Conservation (phyloP, 2,888 invertebrate species). For the Dendrolimus pini region DNA sequence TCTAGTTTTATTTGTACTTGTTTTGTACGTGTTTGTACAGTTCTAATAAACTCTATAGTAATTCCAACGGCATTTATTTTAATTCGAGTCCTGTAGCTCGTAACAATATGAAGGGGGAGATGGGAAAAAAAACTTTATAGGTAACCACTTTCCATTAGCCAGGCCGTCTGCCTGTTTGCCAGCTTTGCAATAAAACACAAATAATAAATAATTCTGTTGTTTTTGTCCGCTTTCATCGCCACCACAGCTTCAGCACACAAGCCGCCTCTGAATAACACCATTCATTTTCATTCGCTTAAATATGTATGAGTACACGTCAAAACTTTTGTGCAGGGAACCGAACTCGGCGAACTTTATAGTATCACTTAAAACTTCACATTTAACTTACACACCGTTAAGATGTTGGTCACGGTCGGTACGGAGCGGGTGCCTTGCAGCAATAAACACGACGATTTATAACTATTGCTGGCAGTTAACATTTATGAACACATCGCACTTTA, state of each 20-base stretch:
- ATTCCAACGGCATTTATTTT: too few species aligned
- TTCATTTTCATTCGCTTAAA: conserved; percentile 39
- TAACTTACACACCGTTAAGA: conserved; percentile 21
- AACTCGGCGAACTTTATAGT: conserved; percentile 39
- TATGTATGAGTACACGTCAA: conserved; percentile 50
- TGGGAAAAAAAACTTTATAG: too few species aligned
- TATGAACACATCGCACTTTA: not conserved
- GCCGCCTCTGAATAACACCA: conserved; percentile 26
- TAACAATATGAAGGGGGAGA: too few species aligned
- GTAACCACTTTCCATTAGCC: too few species aligned
- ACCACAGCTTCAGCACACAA: conserved; percentile 11
- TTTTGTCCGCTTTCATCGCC: too few species aligned
- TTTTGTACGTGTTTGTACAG: too few species aligned
- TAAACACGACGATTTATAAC: not conserved
- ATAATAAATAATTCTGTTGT: too few species aligned
- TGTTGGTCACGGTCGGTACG: conserved; percentile 3
- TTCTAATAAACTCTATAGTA: too few species aligned
- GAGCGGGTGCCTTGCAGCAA: not conserved
- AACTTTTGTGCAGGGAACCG: conserved; percentile 32
- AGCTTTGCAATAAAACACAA: too few species aligned
- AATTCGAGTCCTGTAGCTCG: too few species aligned
- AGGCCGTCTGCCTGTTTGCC: too few species aligned
- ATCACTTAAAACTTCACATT: conserved; percentile 31
- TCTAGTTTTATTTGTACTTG: too few species aligned
- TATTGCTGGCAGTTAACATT: not conserved